Conservation (phyloP, 2,888 invertebrate genomes). For the Nemotelus nigrinus region DNA sequence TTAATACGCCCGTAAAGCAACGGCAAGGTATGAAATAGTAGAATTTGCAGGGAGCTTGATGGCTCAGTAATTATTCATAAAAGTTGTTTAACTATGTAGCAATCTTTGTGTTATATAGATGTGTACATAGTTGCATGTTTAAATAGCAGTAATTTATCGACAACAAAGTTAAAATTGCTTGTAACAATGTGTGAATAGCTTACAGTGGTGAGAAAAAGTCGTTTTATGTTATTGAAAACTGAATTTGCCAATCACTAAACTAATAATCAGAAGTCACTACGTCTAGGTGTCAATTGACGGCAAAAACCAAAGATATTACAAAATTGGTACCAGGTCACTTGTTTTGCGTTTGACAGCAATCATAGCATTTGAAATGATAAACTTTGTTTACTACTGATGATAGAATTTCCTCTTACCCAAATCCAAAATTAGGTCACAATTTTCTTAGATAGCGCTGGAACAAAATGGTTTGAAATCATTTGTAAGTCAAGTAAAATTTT, state of each 20-base stretch:
- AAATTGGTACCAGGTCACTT: too few relatives aligned
- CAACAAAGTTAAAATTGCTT: conserved; percentile 22
- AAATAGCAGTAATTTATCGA: conserved; percentile 33
- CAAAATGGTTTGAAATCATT: too few relatives aligned
- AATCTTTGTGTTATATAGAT: conserved; percentile 14
- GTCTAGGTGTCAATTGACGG: too few relatives aligned
- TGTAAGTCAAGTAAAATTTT: too few relatives aligned
- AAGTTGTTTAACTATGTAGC: conserved; percentile 44
- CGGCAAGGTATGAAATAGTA: background rate
- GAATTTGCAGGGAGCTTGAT: conserved; percentile 41
- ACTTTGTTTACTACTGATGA: too few relatives aligned
- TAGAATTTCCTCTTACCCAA: too few relatives aligned
- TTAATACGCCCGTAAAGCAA: background rate
- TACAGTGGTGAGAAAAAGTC: background rate
- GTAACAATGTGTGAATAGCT: conserved; percentile 1
- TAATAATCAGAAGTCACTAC: too few relatives aligned
- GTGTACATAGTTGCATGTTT: conserved; percentile 26
- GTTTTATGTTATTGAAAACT: background rate
- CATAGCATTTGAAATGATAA: too few relatives aligned
- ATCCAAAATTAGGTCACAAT: too few relatives aligned
- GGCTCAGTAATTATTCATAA: conserved; percentile 50
- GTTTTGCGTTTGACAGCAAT: too few relatives aligned
- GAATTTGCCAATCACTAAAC: background rate
- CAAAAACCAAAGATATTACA: too few relatives aligned
- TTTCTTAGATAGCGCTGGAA: too few relatives aligned